Evolutionary conservation across 1,140 invertebrate species (phyloP).

Genomic region (Phenacoccus solenopsis): DNA sequence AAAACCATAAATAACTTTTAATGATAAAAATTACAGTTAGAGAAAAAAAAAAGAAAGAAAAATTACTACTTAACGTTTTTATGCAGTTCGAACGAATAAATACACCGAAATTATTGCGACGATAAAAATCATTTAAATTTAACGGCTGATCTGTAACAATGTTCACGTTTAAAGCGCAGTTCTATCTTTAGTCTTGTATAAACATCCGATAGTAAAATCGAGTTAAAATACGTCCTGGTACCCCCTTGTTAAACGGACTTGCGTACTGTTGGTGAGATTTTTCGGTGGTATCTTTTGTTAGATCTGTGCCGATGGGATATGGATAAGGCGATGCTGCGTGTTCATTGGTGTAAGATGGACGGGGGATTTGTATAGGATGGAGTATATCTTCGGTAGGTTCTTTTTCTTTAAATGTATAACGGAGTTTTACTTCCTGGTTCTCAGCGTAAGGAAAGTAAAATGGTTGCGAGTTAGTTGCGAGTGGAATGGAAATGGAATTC

Average conservation of each 20-base stretch:
- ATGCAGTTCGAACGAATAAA: constrained; percentile 2
- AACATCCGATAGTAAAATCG: constrained; percentile 1
- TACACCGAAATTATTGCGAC: constrained; percentile 7
- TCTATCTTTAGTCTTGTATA: constrained; percentile 16
- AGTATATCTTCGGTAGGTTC: neutral
- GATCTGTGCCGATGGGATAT: neutral
- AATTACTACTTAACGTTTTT: constrained; percentile 16
- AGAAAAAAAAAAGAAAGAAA: neutral
- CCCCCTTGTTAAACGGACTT: neutral
- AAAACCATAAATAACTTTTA: constrained; percentile 16
- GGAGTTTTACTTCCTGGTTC: too few species aligned
- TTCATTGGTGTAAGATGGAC: neutral
- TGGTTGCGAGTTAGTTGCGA: too few species aligned
- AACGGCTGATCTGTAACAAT: constrained; percentile 12
- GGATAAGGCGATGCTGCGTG: neutral
- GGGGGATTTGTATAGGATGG: neutral
- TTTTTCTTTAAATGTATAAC: too few species aligned
- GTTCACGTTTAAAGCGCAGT: constrained; percentile 5
- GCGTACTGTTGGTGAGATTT: constrained; percentile 4
- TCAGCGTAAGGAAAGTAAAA: too few species aligned
- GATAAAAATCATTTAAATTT: constrained; percentile 16
- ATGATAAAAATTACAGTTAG: constrained; percentile 17
- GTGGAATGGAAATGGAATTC: too few species aligned
- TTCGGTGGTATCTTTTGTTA: neutral
- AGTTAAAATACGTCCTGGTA: neutral